phyloP scores from a whole-genome alignment of 2,113 vertebrate species.

The Isurus oxyrinchus region DNA sequence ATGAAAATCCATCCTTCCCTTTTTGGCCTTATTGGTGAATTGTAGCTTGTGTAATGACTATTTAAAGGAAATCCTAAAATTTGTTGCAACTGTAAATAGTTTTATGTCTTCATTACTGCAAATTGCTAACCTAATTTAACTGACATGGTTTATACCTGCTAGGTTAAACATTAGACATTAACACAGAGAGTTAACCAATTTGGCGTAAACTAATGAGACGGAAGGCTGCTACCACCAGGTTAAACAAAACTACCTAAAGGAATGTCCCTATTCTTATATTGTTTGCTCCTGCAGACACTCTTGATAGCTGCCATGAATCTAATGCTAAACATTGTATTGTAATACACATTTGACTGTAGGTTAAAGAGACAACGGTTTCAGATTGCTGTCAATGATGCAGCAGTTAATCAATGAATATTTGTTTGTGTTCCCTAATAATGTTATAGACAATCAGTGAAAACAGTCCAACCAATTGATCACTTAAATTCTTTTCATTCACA shows the following conservation, averaged over 20 bases:
- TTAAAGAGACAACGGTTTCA: not conserved
- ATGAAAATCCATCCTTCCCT: not conserved
- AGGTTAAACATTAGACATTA: not conserved
- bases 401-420: not conserved
- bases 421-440: not conserved
- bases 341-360: not conserved
- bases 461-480: not conserved
- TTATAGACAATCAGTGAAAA: not conserved
- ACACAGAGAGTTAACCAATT: not conserved
- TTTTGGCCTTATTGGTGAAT: not conserved
- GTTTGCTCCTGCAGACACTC: not conserved
- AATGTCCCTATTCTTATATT: not conserved
- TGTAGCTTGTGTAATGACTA: not conserved
- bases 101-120: not conserved
- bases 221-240: not conserved
- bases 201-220: not conserved
- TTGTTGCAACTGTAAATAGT: not conserved
- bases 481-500: not conserved
- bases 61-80: not conserved
- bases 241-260: not conserved
- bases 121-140: not conserved
- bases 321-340: not conserved
- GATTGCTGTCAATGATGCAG: not conserved
- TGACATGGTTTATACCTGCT: not conserved
- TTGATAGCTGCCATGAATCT: not conserved